These are phyloP conservation scores for Tolypeutes matacus DNA, from an alignment of 2,797 vertebrate species.

Conservation along the genomic window DNA sequence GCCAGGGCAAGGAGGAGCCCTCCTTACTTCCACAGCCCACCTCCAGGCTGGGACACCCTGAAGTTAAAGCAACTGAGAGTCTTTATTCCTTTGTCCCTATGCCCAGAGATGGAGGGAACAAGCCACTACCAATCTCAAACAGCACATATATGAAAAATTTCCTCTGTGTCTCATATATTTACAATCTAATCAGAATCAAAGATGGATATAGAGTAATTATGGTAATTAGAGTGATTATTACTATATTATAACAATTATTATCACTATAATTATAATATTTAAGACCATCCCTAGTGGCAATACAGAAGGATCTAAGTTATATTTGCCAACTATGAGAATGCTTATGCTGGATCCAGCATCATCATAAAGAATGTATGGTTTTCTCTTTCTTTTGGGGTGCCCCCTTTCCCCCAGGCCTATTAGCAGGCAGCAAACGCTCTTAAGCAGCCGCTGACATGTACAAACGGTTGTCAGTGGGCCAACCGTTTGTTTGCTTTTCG, in stretches of 20 bases:
- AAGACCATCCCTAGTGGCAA: slow-evolving; percentile 73
- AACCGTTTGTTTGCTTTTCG: slow-evolving; percentile 89
- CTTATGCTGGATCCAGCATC: slow-evolving; percentile 76
- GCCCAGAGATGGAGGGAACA: neutral
- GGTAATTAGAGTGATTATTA: neutral
- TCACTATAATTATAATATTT: slow-evolving; percentile 79
- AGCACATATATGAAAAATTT: neutral
- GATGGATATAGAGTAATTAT: neutral
- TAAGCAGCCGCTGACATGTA: slow-evolving; percentile 89
- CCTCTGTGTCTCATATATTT: neutral
- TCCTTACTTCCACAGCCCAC: neutral
- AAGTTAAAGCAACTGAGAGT: neutral
- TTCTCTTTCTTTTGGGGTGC: slow-evolving; percentile 22
- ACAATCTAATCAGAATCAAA: neutral
- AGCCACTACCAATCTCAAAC: neutral
- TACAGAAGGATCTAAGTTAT: slow-evolving; percentile 66
- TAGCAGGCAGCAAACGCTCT: slow-evolving; percentile 81
- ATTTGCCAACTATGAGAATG: slow-evolving; percentile 72
- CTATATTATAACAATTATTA: slow-evolving; percentile 76
- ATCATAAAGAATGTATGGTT: slow-evolving; percentile 54
- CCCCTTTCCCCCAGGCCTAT: slow-evolving; percentile 83
- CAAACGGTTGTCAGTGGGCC: slow-evolving; percentile 88
- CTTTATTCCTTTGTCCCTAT: neutral
- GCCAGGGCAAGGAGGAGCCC: neutral
- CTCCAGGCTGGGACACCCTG: neutral